A percentile compares a stretch with the other conserved stretches of the same genome.
Conservation (phyloP, 2,888 invertebrate species). For the Synanthedon andrenaeformis region DNA sequence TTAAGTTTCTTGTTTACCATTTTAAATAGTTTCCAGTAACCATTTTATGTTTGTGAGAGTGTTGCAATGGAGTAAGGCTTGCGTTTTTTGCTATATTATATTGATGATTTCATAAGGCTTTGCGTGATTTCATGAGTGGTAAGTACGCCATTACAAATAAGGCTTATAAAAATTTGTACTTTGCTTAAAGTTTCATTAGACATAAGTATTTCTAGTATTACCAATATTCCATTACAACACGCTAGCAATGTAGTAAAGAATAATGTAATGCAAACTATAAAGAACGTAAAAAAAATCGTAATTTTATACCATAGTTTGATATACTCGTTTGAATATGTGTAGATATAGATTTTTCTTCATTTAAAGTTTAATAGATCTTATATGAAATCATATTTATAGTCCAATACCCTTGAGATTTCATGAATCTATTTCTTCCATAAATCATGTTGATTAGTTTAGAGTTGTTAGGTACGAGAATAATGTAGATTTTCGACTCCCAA, state of each 20-base stretch:
- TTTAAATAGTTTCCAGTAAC: conserved; percentile 27
- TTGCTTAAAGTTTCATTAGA: neutral
- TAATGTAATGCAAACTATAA: neutral
- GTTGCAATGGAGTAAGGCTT: conserved; percentile 70
- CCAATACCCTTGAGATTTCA: neutral
- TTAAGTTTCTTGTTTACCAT: neutral
- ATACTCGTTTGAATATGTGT: neutral
- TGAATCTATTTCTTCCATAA: neutral
- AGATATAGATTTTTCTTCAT: neutral
- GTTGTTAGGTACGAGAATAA: conserved; percentile 10
- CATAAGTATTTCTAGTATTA: conserved; percentile 15
- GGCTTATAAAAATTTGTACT: neutral
- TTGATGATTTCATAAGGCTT: conserved; percentile 37
- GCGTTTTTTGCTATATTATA: conserved; percentile 40
- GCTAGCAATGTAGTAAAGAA: conserved; percentile 1
- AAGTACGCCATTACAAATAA: conserved; percentile 36
- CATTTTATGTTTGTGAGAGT: conserved; percentile 40
- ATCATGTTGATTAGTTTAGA: conserved; percentile 27
- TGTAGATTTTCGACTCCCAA: conserved; percentile 32
- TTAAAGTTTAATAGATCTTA: neutral
- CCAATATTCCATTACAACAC: conserved; percentile 68
- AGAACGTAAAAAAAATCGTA: neutral
- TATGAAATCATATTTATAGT: neutral
- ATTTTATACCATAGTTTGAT: neutral
- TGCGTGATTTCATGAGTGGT: conserved; percentile 32